Percentiles rank a stretch among this genome's conserved stretches.
Evolutionary conservation across 2,113 vertebrate species (phyloP).

Genomic region (Callithrix jacchus): DNA sequence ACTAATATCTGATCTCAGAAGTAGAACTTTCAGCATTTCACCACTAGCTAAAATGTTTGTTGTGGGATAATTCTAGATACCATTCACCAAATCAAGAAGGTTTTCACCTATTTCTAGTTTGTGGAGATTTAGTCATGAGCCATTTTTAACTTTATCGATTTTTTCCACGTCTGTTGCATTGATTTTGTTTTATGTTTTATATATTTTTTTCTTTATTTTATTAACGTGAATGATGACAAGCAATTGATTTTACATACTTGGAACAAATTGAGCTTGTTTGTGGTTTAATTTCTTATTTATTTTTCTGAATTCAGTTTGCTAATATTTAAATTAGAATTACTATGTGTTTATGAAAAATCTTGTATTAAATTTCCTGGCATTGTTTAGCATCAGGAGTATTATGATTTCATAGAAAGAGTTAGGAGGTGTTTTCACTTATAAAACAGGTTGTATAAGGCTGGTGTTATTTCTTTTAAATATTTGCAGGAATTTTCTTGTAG

Average conservation of each 20-base stretch:
- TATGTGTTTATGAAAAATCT: background rate
- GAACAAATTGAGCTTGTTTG: background rate
- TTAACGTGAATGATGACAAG: background rate
- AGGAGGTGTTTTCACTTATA: background rate
- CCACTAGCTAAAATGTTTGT: background rate
- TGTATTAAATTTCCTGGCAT: background rate
- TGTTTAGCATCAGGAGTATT: background rate
- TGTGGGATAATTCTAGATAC: background rate
- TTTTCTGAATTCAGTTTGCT: background rate
- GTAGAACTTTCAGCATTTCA: background rate
- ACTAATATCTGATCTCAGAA: background rate
- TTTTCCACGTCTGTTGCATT: background rate
- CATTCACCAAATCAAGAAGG: background rate
- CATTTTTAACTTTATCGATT: background rate
- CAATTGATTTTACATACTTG: background rate
- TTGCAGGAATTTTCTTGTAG: background rate
- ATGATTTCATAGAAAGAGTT: background rate
- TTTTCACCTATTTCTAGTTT: background rate
- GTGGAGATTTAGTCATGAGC: background rate
- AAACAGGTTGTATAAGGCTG: background rate
- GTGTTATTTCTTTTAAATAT: background rate
- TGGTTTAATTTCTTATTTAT: background rate
- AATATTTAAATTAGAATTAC: background rate
- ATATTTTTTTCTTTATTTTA: constrained; percentile 8
- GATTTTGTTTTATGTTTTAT: background rate